Base-by-base conservation (phyloP, 1,140 invertebrate species). In the Chironomus tepperi region DNA sequence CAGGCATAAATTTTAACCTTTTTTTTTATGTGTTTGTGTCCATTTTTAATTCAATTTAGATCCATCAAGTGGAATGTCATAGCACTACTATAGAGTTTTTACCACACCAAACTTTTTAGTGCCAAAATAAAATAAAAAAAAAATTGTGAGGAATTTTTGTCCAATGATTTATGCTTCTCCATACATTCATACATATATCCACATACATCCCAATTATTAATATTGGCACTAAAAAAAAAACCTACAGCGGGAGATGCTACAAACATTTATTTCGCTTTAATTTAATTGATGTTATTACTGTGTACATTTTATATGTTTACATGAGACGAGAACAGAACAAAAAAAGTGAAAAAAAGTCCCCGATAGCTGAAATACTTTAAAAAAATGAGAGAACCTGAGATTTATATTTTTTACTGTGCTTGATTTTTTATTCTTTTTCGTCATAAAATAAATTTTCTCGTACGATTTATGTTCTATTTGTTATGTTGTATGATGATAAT, bases 11-110 rank as follows among this genome's bases (percentile, higher is more conserved):
- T 57, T 57, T 57, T 12, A 47, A 10, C 15, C 9, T 47, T 57
- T n/a, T 5, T 57, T 57, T n/a, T 57, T 47, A 2, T 2, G 15
- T 57, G 47, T 12, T 57, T 57, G 12, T 47, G 2, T 47, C 2
- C 43, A 3, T 7, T 47, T 57, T n/a, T 57, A 57, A 47, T 47
- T 57, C 47, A 57, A 15, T 57, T 57, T 57, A 57, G 47, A 70
- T 70, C 65, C 65, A 18, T 18, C n/a, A 9, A 19, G 16, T 18
- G 65, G 65, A 9, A 70, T 70, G 65, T 70, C 65, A 19, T 70
- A 70, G 65, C 65, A 70, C 65, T 70, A 70, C 19, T 70, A 70
- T 70, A 16, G 65, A 70, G 65, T 70, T 70, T 70, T 70, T 18
- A 19, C 65, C 16, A 70, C 47, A 57, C 47, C 47, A 21, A 70